Base-by-base conservation (phyloP, 2,888 invertebrate genomes). In the Argyresthia goedartella region DNA sequence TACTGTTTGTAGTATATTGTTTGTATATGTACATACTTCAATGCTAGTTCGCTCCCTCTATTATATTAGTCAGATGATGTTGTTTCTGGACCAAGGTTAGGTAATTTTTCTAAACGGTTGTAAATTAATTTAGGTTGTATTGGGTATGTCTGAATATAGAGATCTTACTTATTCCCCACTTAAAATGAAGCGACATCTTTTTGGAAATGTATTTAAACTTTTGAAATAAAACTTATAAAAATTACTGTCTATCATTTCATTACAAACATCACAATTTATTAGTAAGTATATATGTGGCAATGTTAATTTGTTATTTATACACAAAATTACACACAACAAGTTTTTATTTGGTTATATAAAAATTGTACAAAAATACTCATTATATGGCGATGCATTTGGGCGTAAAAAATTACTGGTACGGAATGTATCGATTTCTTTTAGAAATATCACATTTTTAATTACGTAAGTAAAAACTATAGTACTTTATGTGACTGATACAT, bases 181-280 rank as follows among this genome's bases (percentile, higher is more conserved):
- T 70, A 69, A 69, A 69, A 72, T 25, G 25, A 25, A 4, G 2
- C 25, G 25, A 25, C 2, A 25, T 25, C 25, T 25, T 25, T 63
- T 73, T 65, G 66, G 71, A 75, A 62, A 69, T 84, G 77, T 85
- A 84, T 84, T 82, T 81, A 82, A 82, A 76, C 67, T 66, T 73
- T 73, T 65, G 60, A 64, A 82, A 81, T 81, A 81, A 82, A 79
- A 71, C 67, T 64, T 67, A 61, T 62, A 51, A 49, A 71, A 67
- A 69, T 60, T 51, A 43, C n/a, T n/a, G 3, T 16, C 50, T 15
- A 33, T 48, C 56, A 1, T 57, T 61, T 54, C 50, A 47, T 45
- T 48, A 6, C 14, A 49, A 52, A 6, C 33, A 33, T 8, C 25
- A 56, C 53, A 56, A 51, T 6, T 25, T 25, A 25, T 25, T 25